These are phyloP conservation scores for Procambarus clarkii DNA, from an alignment of 1,140 invertebrate species.

Conservation along the genomic window DNA sequence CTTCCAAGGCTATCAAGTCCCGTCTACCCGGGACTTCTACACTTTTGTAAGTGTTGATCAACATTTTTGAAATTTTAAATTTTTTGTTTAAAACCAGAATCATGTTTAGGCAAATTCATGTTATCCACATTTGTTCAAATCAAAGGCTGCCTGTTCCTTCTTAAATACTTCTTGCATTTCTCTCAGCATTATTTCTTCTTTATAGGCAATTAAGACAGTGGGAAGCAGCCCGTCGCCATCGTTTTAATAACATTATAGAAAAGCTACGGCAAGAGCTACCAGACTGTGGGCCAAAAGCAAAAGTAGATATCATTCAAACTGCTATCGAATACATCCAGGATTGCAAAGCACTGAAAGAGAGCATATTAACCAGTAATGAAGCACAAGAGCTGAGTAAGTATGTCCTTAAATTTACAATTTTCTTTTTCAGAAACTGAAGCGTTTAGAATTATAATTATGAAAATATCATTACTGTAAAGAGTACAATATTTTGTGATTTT, in stretches of 20 bases:
- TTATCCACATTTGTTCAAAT: neutral
- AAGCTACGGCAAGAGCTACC: constrained; percentile 36
- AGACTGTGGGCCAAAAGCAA: constrained; percentile 29
- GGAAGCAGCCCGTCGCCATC: constrained; percentile 53
- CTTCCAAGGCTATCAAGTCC: too few species aligned
- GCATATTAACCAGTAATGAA: constrained; percentile 37
- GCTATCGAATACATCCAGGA: constrained; percentile 51
- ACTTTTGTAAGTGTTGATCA: neutral
- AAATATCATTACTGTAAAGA: too few species aligned
- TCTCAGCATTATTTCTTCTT: neutral
- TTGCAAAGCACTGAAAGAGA: constrained; percentile 40
- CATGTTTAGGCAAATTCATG: too few species aligned
- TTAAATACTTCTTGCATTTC: neutral
- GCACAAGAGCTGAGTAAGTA: constrained; percentile 51
- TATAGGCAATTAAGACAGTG: constrained; percentile 28
- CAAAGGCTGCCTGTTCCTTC: neutral
- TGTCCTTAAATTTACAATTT: neutral
- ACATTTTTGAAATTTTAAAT: neutral
- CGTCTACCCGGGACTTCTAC: too few species aligned
- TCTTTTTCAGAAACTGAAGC: too few species aligned
- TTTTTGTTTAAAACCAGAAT: neutral
- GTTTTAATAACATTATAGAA: constrained; percentile 48
- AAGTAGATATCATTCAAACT: constrained; percentile 37
- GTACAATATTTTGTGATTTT: too few species aligned
- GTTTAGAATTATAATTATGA: too few species aligned